These are phyloP conservation scores for Turritopsis rubra DNA, from an alignment of 30 jellyfish, hydroid and myxozoan genomes.

Conservation along the genomic window DNA sequence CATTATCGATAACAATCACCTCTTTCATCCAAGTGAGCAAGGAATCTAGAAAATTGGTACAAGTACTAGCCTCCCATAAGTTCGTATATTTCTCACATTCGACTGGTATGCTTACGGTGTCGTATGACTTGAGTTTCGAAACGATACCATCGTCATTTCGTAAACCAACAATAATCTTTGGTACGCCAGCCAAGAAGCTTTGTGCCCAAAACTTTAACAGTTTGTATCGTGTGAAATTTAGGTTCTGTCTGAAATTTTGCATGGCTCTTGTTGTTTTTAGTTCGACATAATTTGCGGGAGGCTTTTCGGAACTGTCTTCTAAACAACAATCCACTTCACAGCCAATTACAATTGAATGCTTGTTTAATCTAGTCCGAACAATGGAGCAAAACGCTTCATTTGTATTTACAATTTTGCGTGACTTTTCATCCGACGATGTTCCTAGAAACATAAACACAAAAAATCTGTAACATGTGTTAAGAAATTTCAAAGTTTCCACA, in stretches of 20 bases:
- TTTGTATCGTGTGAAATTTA: constrained; percentile 71
- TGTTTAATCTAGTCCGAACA: constrained; percentile 55
- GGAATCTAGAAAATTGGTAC: constrained; percentile 62
- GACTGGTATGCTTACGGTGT: constrained; percentile 58
- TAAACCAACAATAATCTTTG: constrained; percentile 77
- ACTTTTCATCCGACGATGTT: not conserved
- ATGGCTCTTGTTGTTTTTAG: constrained; percentile 71
- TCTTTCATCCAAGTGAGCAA: constrained; percentile 63
- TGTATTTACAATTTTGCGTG: constrained; percentile 32
- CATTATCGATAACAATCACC: constrained; percentile 38
- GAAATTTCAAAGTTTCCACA: not conserved
- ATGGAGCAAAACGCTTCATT: constrained; percentile 84
- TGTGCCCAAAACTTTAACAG: constrained; percentile 91
- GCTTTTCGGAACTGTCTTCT: constrained; percentile 35
- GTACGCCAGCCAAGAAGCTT: constrained; percentile 86
- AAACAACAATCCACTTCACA: constrained; percentile 89
- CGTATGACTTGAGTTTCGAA: constrained; percentile 26
- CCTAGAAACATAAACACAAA: not conserved
- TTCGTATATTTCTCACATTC: constrained; percentile 28
- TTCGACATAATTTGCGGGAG: constrained; percentile 68
- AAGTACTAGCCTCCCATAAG: constrained; percentile 61
- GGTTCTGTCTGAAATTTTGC: constrained; percentile 34
- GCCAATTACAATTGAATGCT: constrained; percentile 72
- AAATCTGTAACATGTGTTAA: not conserved
- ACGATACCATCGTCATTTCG: constrained; percentile 90